Evolutionary conservation across 92 coral and sea anemone genomes (phyloP).

Genomic region (Montipora capitata): DNA sequence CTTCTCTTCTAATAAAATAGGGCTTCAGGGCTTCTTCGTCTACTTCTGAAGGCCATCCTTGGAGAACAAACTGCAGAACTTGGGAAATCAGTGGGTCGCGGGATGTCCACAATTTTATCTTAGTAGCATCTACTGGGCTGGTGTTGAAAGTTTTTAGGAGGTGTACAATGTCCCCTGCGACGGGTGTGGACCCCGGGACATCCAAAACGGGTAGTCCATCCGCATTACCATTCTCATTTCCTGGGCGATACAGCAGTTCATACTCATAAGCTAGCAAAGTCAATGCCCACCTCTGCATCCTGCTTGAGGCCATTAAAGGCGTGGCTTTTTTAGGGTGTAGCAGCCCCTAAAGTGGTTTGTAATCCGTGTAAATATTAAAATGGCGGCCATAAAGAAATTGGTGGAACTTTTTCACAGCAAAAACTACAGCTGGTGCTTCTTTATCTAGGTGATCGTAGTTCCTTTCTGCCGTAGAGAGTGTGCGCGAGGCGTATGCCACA

Average conservation of each 20-base stretch:
- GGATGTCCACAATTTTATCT: not conserved
- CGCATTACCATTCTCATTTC: not conserved
- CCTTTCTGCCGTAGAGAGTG: no score
- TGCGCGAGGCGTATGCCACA: no score
- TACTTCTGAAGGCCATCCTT: conserved; percentile 4
- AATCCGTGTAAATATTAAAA: conserved; percentile 32
- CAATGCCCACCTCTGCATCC: no score
- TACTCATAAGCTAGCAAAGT: no score
- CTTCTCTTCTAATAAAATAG: no score
- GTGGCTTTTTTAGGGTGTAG: conserved; percentile 18
- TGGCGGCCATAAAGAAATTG: conserved; percentile 22
- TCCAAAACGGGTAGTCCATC: conserved; percentile 14
- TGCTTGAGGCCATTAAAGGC: no score
- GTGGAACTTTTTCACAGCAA: conserved; percentile 37
- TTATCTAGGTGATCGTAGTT: no score
- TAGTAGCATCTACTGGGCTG: no score
- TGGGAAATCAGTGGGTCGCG: not conserved
- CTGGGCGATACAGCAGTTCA: not conserved
- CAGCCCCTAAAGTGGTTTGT: conserved; percentile 50
- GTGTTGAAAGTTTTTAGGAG: conserved; percentile 29
- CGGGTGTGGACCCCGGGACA: conserved; percentile 1
- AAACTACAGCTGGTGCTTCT: conserved; percentile 55
- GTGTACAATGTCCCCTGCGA: conserved; percentile 46
- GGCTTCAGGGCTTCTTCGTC: conserved; percentile 5
- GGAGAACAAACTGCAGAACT: conserved; percentile 15